phyloP scores from a whole-genome alignment of 2,888 invertebrate species.

The Clistopyga incitator region DNA sequence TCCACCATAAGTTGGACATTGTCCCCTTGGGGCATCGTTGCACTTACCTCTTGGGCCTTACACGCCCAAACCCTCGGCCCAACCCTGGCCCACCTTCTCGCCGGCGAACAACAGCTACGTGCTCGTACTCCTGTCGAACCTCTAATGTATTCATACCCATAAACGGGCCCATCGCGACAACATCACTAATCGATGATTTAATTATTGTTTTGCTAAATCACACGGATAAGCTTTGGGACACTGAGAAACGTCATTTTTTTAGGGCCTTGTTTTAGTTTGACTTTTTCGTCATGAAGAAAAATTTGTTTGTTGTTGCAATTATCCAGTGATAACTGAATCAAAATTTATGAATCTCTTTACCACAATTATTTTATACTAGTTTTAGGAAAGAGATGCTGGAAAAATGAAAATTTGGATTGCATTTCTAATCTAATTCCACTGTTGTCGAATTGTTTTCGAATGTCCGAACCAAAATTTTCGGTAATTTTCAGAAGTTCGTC shows the following conservation, averaged over 20 bases:
- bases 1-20: slow-evolving; percentile 62
- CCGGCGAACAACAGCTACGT: not conserved
- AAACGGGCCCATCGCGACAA: slow-evolving; percentile 15
- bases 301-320: too few species aligned
- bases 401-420: too few species aligned
- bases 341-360: not conserved
- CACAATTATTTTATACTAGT: not conserved
- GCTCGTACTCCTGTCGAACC: slow-evolving; percentile 33
- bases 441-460: too few species aligned
- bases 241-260: not conserved
- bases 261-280: not conserved
- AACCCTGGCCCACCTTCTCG: slow-evolving; percentile 14
- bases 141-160: slow-evolving; percentile 1
- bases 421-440: too few species aligned
- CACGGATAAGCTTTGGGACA: not conserved
- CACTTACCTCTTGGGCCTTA: slow-evolving; percentile 60
- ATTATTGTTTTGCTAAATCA: slow-evolving; percentile 2
- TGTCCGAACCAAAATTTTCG: too few species aligned
- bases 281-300: too few species aligned
- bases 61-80: slow-evolving; percentile 21
- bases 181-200: slow-evolving; percentile 30
- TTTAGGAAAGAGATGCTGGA: too few species aligned
- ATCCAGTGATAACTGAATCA: too few species aligned
- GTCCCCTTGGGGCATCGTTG: slow-evolving; percentile 66
- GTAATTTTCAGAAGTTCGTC: not conserved